Percentiles rank a stretch among this genome's conserved stretches.
Conservation (phyloP, 1,140 invertebrate species). For the Chironomus striatipennis region DNA sequence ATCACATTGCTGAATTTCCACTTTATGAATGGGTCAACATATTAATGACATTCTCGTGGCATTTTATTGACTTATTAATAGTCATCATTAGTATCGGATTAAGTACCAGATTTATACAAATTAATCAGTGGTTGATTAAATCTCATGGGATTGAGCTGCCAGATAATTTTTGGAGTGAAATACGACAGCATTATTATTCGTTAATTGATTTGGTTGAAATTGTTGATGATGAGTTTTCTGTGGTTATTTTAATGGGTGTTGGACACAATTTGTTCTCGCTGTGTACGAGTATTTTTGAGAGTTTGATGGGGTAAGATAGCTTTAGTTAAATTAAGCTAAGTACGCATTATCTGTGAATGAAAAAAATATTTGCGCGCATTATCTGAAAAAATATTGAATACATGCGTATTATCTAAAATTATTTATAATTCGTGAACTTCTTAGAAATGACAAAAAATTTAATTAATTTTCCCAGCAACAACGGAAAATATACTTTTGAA, state of each 20-base stretch:
- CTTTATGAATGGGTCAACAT: neutral
- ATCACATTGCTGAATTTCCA: neutral
- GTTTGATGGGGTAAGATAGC: neutral
- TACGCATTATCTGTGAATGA: no score
- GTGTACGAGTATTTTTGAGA: neutral
- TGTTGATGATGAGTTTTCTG: neutral
- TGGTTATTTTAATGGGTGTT: neutral
- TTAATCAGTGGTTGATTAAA: neutral
- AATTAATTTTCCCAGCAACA: neutral
- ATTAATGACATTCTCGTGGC: neutral
- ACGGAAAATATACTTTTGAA: neutral
- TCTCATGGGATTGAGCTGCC: neutral
- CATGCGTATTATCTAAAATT: no score
- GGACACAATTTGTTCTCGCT: neutral
- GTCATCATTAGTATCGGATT: neutral
- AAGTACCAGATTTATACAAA: neutral
- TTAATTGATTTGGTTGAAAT: conserved; percentile 7
- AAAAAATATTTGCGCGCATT: no score
- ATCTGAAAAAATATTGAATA: no score
- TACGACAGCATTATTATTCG: neutral
- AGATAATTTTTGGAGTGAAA: neutral
- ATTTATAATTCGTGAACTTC: no score
- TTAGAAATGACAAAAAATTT: neutral
- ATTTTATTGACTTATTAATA: neutral
- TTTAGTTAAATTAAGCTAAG: no score